Base-by-base conservation (phyloP, 2,113 vertebrate genomes). In the Melanerpes formicivorus region DNA sequence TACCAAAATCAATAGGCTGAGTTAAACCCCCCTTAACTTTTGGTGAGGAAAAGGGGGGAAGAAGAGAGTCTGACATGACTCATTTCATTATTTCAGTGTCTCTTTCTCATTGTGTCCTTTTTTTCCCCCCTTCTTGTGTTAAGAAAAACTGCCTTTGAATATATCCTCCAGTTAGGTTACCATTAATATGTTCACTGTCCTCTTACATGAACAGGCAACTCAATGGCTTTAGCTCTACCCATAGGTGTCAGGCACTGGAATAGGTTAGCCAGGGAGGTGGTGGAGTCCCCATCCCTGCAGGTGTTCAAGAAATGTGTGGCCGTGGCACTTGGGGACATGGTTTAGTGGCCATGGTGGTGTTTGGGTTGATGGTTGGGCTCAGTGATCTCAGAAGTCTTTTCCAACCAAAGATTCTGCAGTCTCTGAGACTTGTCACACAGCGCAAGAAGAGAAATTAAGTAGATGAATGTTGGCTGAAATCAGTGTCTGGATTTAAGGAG, bases 1-100 rank as follows among this genome's bases (percentile, higher is more conserved):
- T 94, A 95, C 90, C 91, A 95, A 95, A 98, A 97, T 97, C 98
- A 84, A 97, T 98, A 93, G 56, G 65, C 42, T 58, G 75, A 23
- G 26, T 62, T 17, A 66, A 69, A 56, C 37, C 42, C 34, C 50
- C 72, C 72, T 84, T 60, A 80, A 71, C 26, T 71, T 8, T 69
- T 60, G 18, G 15, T 54, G 84, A 83, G 78, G 46, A 34, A 46
- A 52, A 17, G 22, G 22, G 55, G 22, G 8, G 9, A 21, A 11
- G 22, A 52, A 13, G 30, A 73, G 22, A 44, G 25, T 46, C 52
- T 55, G 13, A 29, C 0, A 0, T 78, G 50, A 16, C 4, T 84
- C 0, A 3, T 63, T 56, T 67, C 26, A 3, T 90, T 77, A 42
- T 42, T 42, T 1, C 26, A 3, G 87, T 77, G 67, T 79, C 50